Evolutionary conservation across 2,888 invertebrate species (phyloP).

Genomic region (Netelia virgata): DNA sequence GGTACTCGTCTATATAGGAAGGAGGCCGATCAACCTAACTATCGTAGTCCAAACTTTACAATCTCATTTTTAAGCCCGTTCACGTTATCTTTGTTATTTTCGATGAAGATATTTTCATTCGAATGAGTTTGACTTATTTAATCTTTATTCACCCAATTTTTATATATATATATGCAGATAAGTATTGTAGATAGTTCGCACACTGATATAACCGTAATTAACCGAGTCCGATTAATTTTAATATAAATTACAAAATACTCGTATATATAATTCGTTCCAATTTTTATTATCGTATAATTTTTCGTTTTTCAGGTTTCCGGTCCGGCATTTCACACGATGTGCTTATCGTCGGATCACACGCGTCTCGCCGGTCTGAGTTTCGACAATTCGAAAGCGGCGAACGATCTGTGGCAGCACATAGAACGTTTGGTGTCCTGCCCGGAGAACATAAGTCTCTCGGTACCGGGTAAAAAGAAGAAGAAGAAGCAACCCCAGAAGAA

Average conservation of each 20-base stretch:
- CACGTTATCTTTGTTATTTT: no score
- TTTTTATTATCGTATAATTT: no score
- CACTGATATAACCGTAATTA: no score
- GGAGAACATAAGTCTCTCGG: conserved; percentile 91
- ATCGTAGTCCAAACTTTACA: no score
- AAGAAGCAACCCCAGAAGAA: conserved; percentile 87
- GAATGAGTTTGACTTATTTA: no score
- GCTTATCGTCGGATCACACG: conserved; percentile 91
- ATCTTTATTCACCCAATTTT: no score
- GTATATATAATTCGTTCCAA: neutral
- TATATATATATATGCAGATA: no score
- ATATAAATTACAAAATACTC: neutral
- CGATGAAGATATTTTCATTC: no score
- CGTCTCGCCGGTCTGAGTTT: conserved; percentile 92
- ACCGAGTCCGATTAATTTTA: neutral
- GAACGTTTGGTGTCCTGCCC: conserved; percentile 91
- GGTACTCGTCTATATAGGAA: no score
- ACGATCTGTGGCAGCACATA: conserved; percentile 89
- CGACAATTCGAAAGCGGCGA: conserved; percentile 90
- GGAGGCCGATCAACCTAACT: no score
- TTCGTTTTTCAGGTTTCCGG: conserved; percentile 85
- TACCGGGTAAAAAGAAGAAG: conserved; percentile 89
- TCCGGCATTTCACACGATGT: conserved; percentile 93
- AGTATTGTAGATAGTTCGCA: no score
- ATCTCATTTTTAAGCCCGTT: no score